Evolutionary conservation across 2,888 invertebrate species (phyloP).

Genomic region (Galerucella pusilla): DNA sequence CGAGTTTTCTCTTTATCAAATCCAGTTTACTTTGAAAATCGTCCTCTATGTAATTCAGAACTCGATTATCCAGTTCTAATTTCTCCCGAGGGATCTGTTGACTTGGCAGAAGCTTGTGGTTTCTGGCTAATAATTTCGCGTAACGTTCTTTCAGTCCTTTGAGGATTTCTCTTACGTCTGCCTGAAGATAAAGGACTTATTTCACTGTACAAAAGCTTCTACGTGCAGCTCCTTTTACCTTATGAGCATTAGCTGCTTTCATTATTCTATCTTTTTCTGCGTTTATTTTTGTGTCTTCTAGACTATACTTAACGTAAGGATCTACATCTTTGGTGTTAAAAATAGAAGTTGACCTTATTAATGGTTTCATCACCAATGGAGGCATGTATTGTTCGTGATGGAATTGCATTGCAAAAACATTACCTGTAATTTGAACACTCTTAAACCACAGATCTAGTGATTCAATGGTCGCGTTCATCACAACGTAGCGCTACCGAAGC

Average conservation of each 20-base stretch:
- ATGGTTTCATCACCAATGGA: constrained; percentile 34
- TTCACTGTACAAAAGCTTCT: neutral
- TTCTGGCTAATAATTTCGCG: constrained; percentile 59
- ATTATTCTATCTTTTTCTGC: constrained; percentile 74
- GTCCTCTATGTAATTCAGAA: constrained; percentile 71
- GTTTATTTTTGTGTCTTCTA: constrained; percentile 78
- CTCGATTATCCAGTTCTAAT: constrained; percentile 75
- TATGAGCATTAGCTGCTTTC: constrained; percentile 72
- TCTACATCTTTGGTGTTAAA: constrained; percentile 61
- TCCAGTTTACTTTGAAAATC: constrained; percentile 72
- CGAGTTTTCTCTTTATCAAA: constrained; percentile 73
- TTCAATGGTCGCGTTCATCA: no score
- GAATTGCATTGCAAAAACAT: constrained; percentile 77
- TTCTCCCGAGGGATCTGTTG: constrained; percentile 71
- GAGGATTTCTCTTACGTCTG: constrained; percentile 65
- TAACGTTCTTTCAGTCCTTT: constrained; percentile 68
- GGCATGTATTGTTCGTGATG: constrained; percentile 63
- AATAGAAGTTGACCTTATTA: constrained; percentile 23
- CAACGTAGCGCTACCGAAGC: no score
- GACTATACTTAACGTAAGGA: constrained; percentile 62
- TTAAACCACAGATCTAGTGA: no score
- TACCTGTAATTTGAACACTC: constrained; percentile 54
- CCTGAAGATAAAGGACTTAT: constrained; percentile 18
- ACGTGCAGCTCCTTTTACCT: constrained; percentile 23
- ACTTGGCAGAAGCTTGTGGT: constrained; percentile 70